phyloP scores from a whole-genome alignment of 2,797 vertebrate species.

The Leptodactylus fallax region DNA sequence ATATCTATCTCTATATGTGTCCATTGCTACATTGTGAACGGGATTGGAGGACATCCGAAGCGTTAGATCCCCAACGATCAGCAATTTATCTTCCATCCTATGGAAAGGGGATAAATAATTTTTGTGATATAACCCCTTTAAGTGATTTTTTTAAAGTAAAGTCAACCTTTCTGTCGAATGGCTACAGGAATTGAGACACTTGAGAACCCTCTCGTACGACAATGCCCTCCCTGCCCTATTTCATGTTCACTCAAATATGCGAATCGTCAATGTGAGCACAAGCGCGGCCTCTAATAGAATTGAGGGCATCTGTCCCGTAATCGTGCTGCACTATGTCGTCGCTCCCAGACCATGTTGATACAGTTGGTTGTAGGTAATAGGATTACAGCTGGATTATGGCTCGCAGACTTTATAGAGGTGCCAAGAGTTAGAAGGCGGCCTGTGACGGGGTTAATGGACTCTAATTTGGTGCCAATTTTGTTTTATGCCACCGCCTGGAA shows the following conservation, averaged over 20 bases:
- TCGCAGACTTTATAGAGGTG: conserved; percentile 72
- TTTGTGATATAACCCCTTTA: too few species aligned
- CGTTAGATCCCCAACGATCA: too few species aligned
- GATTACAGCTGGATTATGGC: conserved; percentile 80
- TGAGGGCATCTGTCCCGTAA: conserved; percentile 68
- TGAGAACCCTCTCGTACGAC: background rate
- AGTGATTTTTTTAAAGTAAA: too few species aligned
- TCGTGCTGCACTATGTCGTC: conserved; percentile 69
- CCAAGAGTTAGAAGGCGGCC: conserved; percentile 76
- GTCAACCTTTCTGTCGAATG: background rate
- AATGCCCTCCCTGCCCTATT: conserved; percentile 60
- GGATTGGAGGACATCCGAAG: too few species aligned
- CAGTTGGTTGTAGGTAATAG: conserved; percentile 77
- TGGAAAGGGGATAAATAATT: too few species aligned
- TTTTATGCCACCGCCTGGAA: conserved; percentile 78
- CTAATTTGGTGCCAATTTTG: conserved; percentile 78
- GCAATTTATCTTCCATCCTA: too few species aligned
- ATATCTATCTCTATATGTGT: too few species aligned
- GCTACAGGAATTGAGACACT: background rate
- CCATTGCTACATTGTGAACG: too few species aligned
- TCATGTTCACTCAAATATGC: conserved; percentile 69
- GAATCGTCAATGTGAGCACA: conserved; percentile 66
- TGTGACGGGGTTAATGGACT: conserved; percentile 81
- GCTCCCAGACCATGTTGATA: conserved; percentile 72
- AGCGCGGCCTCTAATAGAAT: conserved; percentile 73